A percentile compares a stretch with the other conserved stretches of the same genome.
These are phyloP conservation scores for Leptopilina myrica DNA, from an alignment of 2,888 invertebrate species.

Conservation along the genomic window DNA sequence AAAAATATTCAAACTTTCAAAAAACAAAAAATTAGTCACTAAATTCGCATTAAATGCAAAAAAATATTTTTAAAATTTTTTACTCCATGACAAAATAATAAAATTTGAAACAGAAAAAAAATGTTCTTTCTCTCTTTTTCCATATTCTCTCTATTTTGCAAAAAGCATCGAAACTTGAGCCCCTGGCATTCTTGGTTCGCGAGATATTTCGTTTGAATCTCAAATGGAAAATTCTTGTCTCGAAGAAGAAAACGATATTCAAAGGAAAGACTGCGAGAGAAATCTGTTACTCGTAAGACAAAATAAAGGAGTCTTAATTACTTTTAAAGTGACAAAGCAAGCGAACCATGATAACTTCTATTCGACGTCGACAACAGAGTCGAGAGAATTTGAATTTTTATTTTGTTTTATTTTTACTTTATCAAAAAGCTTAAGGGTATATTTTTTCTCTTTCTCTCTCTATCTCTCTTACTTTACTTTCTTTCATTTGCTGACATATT, in stretches of 20 bases:
- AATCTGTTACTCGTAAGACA: conserved; percentile 20
- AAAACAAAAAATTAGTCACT: too few species aligned
- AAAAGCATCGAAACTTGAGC: conserved; percentile 17
- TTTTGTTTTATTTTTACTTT: too few species aligned
- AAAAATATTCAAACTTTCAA: not conserved
- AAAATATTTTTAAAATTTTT: too few species aligned
- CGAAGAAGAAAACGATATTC: conserved; percentile 17
- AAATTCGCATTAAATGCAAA: too few species aligned
- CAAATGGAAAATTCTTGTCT: conserved; percentile 35
- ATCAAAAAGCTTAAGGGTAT: too few species aligned
- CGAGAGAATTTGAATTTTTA: not conserved
- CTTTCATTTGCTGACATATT: too few species aligned
- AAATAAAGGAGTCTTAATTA: conserved; percentile 34
- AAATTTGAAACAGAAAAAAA: too few species aligned
- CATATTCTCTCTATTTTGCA: not conserved
- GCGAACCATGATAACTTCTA: conserved; percentile 26
- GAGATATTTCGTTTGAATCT: conserved; percentile 25
- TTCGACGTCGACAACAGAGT: conserved; percentile 4
- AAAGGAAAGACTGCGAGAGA: conserved; percentile 1
- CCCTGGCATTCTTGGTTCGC: conserved; percentile 14
- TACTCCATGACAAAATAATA: too few species aligned
- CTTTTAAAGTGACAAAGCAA: conserved; percentile 38
- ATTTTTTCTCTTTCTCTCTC: too few species aligned
- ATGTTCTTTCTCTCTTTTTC: not conserved
- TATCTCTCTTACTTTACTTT: too few species aligned